Percentiles rank a stretch among this genome's conserved stretches.
Conservation (phyloP, 2,888 invertebrate species). For the Plutella xylostella region DNA sequence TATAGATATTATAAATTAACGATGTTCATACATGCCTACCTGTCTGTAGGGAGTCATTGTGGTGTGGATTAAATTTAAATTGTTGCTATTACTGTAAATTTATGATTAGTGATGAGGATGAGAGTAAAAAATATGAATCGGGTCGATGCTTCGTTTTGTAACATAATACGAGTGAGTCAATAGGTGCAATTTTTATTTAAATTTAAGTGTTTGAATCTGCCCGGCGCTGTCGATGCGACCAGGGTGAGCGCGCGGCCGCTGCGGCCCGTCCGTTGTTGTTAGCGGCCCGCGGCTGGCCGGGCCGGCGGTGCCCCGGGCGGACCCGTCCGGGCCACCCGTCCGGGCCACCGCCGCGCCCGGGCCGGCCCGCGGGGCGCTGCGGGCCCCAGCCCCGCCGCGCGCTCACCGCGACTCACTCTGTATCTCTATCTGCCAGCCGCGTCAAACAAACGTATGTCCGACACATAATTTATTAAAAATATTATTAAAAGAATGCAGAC, state of each 20-base stretch:
- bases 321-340: background rate
- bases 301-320: background rate
- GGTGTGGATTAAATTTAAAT: conserved; percentile 63
- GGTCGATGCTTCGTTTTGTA: conserved; percentile 57
- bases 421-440: conserved; percentile 12
- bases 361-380: conserved; percentile 11
- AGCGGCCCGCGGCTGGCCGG: conserved; percentile 15
- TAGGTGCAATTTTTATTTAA: conserved; percentile 65
- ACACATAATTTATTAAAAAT: conserved; percentile 53
- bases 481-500: conserved; percentile 57
- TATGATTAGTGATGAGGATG: conserved; percentile 52
- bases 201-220: conserved; percentile 45
- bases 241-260: conserved; percentile 14
- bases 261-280: conserved; percentile 12
- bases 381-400: conserved; percentile 17
- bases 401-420: conserved; percentile 12
- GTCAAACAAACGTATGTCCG: conserved; percentile 36
- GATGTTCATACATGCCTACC: conserved; percentile 54
- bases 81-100: conserved; percentile 65
- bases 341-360: conserved; percentile 12
- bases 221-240: conserved; percentile 25
- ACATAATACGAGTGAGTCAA: conserved; percentile 62
- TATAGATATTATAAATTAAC: conserved; percentile 65
- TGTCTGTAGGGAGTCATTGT: conserved; percentile 50
- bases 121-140: conserved; percentile 60